Percentiles rank a stretch among this genome's conserved stretches.
These are phyloP conservation scores for Empidonax alnorum DNA, from an alignment of 2,113 vertebrate genomes.

Conservation along the genomic window DNA sequence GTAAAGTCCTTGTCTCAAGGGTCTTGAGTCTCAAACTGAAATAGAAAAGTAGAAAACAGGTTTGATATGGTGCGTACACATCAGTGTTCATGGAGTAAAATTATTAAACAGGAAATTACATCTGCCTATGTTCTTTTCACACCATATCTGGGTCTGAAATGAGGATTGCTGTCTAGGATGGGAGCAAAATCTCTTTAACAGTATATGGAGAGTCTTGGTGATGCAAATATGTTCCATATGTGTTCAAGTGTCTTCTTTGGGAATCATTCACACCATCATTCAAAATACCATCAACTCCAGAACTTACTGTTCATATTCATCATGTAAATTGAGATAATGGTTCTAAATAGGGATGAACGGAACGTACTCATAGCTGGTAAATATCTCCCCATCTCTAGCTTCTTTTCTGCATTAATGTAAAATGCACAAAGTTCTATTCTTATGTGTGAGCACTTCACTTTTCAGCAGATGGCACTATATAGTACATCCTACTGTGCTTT, in stretches of 20 bases:
- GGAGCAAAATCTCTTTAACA: neutral
- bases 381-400: neutral
- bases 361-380: neutral
- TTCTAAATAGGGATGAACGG: conserved; percentile 47
- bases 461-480: conserved; percentile 67
- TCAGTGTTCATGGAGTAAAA: neutral
- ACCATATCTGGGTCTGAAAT: neutral
- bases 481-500: conserved; percentile 64
- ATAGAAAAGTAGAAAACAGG: neutral
- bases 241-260: conserved; percentile 24
- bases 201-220: neutral
- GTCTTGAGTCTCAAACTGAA: neutral
- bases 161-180: neutral
- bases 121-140: neutral
- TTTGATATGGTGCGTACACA: neutral
- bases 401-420: conserved; percentile 30
- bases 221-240: conserved; percentile 13
- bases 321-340: neutral
- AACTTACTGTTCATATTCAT: neutral
- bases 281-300: neutral
- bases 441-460: conserved; percentile 53
- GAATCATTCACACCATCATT: conserved; percentile 24
- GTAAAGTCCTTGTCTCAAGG: neutral
- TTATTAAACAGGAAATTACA: neutral
- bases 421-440: conserved; percentile 51